Evolutionary conservation across 2,113 vertebrate species (phyloP).

Genomic region (Marmota flaviventris): DNA sequence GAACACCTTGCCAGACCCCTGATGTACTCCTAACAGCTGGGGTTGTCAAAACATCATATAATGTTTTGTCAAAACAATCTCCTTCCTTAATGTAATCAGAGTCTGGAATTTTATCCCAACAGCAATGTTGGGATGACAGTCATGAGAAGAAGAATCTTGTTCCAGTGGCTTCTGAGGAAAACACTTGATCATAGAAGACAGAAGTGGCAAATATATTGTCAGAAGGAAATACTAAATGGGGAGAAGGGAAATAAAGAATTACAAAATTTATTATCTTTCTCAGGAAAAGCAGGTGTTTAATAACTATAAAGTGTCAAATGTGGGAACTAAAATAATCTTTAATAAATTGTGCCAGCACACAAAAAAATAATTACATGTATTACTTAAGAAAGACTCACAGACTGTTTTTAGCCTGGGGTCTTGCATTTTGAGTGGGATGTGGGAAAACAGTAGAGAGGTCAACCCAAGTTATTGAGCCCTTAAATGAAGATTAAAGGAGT

Average conservation of each 20-base stretch:
- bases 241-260: neutral
- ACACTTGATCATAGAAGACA: neutral
- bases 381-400: constrained; percentile 35
- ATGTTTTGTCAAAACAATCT: constrained; percentile 20
- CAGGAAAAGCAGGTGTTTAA: constrained; percentile 45
- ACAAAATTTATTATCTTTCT: neutral
- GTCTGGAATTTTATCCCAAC: neutral
- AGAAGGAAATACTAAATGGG: neutral
- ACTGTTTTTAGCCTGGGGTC: constrained; percentile 49
- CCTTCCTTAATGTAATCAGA: neutral
- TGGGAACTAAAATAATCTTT: constrained; percentile 43
- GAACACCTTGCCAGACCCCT: neutral
- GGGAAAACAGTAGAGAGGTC: neutral
- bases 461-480: neutral
- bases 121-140: neutral
- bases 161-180: neutral
- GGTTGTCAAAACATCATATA: neutral
- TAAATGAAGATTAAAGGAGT: constrained; percentile 36
- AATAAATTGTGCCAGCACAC: constrained; percentile 1
- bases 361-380: constrained; percentile 69
- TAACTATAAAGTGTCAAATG: constrained; percentile 46
- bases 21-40: neutral
- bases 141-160: neutral
- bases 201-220: neutral
- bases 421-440: constrained; percentile 66